Percentiles rank a stretch among this genome's conserved stretches.
These are phyloP conservation scores for Gastrophysa polygoni DNA, from an alignment of 2,888 invertebrate species.

Conservation along the genomic window DNA sequence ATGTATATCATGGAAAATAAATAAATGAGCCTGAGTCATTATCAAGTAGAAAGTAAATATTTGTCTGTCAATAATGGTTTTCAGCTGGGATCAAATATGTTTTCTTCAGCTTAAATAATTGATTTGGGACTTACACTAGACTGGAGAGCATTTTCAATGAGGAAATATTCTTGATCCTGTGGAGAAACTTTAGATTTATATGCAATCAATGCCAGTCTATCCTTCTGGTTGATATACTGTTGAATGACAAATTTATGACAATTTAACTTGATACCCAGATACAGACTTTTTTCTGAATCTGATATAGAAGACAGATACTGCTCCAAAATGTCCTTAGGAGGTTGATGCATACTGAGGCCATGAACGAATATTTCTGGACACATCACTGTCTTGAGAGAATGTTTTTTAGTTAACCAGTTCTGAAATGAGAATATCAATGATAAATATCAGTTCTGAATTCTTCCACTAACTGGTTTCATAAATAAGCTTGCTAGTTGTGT, in stretches of 20 bases:
- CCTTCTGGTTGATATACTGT: conserved; percentile 65
- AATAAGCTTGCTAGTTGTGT: conserved; percentile 46
- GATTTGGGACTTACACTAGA: conserved; percentile 33
- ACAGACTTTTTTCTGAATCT: conserved; percentile 62
- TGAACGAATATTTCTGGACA: conserved; percentile 48
- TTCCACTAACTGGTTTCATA: conserved; percentile 47
- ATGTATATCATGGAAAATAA: too few species aligned
- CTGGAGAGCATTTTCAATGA: conserved; percentile 72
- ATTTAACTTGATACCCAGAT: conserved; percentile 67
- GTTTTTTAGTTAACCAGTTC: conserved; percentile 63
- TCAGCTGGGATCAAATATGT: too few species aligned
- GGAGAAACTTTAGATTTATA: conserved; percentile 68
- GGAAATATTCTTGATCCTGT: conserved; percentile 73
- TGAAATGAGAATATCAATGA: conserved; percentile 43
- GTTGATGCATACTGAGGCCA: conserved; percentile 49
- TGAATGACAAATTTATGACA: conserved; percentile 72
- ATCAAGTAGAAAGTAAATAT: too few species aligned
- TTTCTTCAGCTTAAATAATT: too few species aligned
- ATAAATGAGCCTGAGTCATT: too few species aligned
- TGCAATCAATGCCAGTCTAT: conserved; percentile 65
- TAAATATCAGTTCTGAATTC: background rate
- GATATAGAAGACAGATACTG: conserved; percentile 48
- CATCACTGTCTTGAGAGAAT: conserved; percentile 48
- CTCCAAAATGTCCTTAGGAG: conserved; percentile 58
- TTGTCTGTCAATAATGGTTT: too few species aligned